Base-by-base conservation (phyloP, 2,113 vertebrate species). In the Urocynchramus pylzowi region DNA sequence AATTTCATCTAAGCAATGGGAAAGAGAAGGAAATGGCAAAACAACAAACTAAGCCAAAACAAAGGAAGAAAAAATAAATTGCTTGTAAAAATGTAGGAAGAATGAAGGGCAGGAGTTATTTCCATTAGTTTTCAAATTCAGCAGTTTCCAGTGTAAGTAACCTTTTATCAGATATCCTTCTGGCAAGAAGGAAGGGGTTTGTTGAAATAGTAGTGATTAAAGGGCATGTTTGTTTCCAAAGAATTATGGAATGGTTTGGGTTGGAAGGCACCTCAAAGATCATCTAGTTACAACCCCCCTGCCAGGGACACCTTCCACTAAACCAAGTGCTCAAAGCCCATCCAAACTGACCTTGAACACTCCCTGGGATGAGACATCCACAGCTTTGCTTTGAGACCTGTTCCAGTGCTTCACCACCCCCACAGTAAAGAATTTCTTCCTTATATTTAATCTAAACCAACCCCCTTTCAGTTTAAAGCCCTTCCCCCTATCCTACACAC, bases 21-120 rank as follows among this genome's bases (percentile, higher is more conserved):
- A 78, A 83, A 90, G 50, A 84, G 44, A 93, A 96, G 65, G 22
- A 95, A 97, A 88, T 11, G 9, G 45, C 52, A 39, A 61, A 78
- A 53, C 39, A 69, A 28, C 23, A 69, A 53, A 33, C 30, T 14
- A 63, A 50, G 21, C 18, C 9, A 14, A 45, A 61, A 61, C 4
- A 41, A 50, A 28, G 24, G 8, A n/a, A 31, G 8, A 47, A 86
- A 77, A 73, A 28, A 28, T 28, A 93, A 93, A 45, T 50, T 79
- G 21, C 16, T 71, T 86, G 11, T 83, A 60, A 94, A 97, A 91
- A 68, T n/a, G 41, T 41, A 52, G 44, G 31, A 77, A 87, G 54
- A 77, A 77, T 39, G 35, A 56, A 10, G 21, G 24, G 20, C 19
- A 57, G 39, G 37, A 44, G 5, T 84, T 92, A 44, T 33, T 74